Percentiles rank a stretch among this genome's conserved stretches.
Conservation (phyloP, 2,113 vertebrate genomes). For the Piprites chloris region DNA sequence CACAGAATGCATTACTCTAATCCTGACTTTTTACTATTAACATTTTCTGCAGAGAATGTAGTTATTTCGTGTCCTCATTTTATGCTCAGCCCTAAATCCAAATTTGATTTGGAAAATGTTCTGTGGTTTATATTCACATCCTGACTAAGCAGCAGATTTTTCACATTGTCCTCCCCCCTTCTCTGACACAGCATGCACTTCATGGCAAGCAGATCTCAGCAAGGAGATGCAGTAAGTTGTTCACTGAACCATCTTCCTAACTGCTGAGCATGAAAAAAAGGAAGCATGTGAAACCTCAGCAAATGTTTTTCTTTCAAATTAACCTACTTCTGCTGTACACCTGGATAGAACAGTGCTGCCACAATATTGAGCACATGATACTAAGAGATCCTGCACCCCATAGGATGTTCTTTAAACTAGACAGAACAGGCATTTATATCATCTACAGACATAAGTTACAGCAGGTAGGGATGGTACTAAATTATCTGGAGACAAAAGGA, state of each 20-base stretch:
- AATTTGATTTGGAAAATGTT: not conserved
- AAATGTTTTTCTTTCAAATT: not conserved
- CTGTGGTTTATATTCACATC: not conserved
- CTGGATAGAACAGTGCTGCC: not conserved
- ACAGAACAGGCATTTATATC: not conserved
- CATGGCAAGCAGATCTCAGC: not conserved
- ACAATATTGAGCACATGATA: not conserved
- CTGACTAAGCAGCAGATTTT: not conserved
- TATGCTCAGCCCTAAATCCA: not conserved
- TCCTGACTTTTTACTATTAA: not conserved
- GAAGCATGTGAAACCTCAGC: not conserved
- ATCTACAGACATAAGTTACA: not conserved
- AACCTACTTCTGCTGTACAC: not conserved
- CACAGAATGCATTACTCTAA: not conserved
- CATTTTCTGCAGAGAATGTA: not conserved
- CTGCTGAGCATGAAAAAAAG: not conserved
- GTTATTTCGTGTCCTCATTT: not conserved
- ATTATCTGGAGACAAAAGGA: not conserved
- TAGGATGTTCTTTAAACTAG: not conserved
- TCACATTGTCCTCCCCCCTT: not conserved
- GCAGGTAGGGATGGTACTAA: not conserved
- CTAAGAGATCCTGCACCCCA: not conserved
- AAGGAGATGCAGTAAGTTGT: not conserved
- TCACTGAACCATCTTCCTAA: not conserved
- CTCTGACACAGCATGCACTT: not conserved